Base-by-base conservation (phyloP, 2,888 invertebrate genomes). In the Ferdinandea cuprea region DNA sequence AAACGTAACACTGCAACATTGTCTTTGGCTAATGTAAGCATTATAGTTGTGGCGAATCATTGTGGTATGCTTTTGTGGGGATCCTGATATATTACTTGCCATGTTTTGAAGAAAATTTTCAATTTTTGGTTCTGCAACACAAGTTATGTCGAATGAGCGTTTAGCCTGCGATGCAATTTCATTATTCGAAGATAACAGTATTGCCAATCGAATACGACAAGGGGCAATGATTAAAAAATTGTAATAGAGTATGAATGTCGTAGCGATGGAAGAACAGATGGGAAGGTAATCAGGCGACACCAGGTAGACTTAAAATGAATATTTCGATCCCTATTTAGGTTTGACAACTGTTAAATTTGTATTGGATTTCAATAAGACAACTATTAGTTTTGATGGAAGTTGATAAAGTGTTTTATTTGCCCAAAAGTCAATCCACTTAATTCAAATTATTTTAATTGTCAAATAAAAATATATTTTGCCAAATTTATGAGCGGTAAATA, bases 81-180 rank as follows among this genome's bases (percentile, higher is more conserved):
- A 15, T 63, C 37, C 40, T 68, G 25, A 7, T 63, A 56, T 74
- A 58, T 76, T 63, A 69, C 63, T 80, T 76, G 73, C 69, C 76
- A 80, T 74, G 58, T 50, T 58, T 58, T 58, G 21, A 7, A 9
- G 25, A 17, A 21, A 42, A 66, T 56, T 54, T 30, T 30, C 9
- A 19, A 19, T 56, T 21, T 61, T 63, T 6, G 3, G 2, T 40
- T 42, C 46, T 37, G 56, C 50, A 15, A 73, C 37, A 28, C 54
- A 30, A 46, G 61, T n/a, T 56, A 40, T 35, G 37, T 65, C 46
- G 56, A 5, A 28, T 65, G 35, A 65, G 56, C 63, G 73, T 65
- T 73, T 52, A 30, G 30, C 65, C 56, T 63, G 65, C 56, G 48
- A 30, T 37, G 63, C 46, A 46, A 63, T 56, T 48, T 40, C 73